phyloP scores from a whole-genome alignment of 2,113 vertebrate genomes.

The Nettapus auritus region DNA sequence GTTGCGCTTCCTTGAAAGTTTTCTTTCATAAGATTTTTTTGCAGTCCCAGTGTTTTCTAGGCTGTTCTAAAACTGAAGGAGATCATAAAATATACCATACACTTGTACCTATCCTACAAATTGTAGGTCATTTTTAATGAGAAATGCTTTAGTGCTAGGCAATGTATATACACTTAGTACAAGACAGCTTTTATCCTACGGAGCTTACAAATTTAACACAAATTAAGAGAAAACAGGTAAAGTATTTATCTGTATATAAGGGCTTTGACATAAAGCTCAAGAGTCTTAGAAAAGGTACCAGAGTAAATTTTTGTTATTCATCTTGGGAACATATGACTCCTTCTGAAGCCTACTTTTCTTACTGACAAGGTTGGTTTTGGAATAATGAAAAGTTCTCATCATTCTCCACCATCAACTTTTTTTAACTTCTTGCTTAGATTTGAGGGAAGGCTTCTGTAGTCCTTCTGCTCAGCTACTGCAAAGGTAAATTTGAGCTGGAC shows the following conservation, averaged over 20 bases:
- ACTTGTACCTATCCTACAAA: background rate
- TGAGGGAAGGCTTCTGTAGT: background rate
- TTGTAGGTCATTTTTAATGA: background rate
- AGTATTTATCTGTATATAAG: background rate
- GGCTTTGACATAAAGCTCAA: rapidly evolving
- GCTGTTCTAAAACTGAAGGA: background rate
- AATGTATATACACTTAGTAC: too few relatives aligned
- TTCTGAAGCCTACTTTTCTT: background rate
- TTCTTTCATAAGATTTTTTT: background rate
- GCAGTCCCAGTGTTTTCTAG: background rate
- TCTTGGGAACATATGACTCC: background rate
- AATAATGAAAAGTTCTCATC: rapidly evolving
- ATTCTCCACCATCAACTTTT: rapidly evolving
- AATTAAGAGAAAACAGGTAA: background rate
- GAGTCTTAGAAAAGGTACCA: background rate
- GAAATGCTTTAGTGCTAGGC: background rate
- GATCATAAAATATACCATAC: background rate
- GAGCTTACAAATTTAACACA: background rate
- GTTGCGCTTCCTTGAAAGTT: background rate
- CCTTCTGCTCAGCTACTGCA: rapidly evolving
- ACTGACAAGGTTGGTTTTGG: background rate
- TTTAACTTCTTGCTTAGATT: background rate
- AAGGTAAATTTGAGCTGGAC: background rate
- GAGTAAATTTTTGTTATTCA: background rate
- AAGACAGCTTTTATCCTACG: background rate